These are phyloP conservation scores for Bursaphelenchus mucronatus DNA, from an alignment of 1,140 invertebrate genomes.

Conservation along the genomic window DNA sequence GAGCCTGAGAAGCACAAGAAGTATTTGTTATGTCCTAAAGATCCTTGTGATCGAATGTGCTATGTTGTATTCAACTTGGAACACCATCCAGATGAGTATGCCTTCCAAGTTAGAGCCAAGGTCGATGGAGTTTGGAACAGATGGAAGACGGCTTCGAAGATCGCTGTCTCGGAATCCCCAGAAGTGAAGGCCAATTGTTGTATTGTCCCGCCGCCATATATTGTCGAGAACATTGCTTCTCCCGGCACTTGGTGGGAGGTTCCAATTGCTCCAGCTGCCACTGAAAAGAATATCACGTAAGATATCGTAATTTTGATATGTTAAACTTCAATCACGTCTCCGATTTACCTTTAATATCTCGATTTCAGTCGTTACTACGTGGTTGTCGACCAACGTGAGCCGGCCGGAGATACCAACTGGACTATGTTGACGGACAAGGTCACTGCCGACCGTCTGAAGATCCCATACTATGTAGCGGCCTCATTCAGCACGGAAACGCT, in stretches of 20 bases:
- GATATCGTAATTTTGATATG: conserved; percentile 30
- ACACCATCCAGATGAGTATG: conserved; percentile 52
- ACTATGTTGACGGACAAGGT: conserved; percentile 59
- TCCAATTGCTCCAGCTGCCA: conserved; percentile 50
- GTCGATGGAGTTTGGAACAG: conserved; percentile 59
- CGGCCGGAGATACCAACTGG: conserved; percentile 60
- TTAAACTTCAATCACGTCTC: conserved; percentile 13
- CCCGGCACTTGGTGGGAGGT: conserved; percentile 57
- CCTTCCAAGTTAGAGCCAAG: conserved; percentile 57
- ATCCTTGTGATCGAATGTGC: conserved; percentile 52
- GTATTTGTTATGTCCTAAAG: conserved; percentile 58
- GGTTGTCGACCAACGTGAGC: conserved; percentile 59
- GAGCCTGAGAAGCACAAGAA: conserved; percentile 34
- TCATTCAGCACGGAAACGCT: conserved; percentile 55
- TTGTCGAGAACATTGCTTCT: conserved; percentile 55
- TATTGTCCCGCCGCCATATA: conserved; percentile 59
- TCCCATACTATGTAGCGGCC: conserved; percentile 60
- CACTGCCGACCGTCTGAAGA: conserved; percentile 51
- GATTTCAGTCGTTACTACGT: conserved; percentile 56
- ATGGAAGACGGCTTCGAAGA: conserved; percentile 54
- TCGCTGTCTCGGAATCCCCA: conserved; percentile 41
- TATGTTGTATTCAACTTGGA: conserved; percentile 60
- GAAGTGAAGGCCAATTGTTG: conserved; percentile 57
- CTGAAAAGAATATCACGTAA: conserved; percentile 58
- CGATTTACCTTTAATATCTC: conserved; percentile 30